Conservation (phyloP, 2,113 vertebrate species). For the Manacus vitellinus region DNA sequence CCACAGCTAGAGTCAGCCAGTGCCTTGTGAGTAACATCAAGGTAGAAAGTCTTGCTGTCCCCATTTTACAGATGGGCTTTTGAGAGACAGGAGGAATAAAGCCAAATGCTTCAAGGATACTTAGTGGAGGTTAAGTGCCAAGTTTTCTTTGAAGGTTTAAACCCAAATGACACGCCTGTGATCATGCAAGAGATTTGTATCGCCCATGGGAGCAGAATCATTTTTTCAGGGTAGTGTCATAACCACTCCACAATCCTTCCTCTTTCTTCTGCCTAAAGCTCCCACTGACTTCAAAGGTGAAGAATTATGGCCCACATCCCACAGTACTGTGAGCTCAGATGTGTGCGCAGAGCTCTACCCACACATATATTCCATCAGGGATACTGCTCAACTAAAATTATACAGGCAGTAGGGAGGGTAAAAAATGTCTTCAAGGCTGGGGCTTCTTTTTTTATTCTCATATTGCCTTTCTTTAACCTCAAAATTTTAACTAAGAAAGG, state of each 20-base stretch:
- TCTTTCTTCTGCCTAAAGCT: conserved; percentile 53
- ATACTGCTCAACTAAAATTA: background rate
- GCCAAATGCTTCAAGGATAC: conserved; percentile 49
- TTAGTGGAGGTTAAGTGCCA: conserved; percentile 41
- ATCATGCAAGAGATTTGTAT: conserved; percentile 49
- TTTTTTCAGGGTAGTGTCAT: conserved; percentile 51
- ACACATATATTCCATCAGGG: conserved; percentile 7
- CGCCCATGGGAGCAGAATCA: background rate
- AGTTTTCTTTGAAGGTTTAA: conserved; percentile 60
- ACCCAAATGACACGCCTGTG: conserved; percentile 43
- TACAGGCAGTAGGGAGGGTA: background rate
- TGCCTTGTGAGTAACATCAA: background rate
- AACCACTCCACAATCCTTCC: conserved; percentile 42
- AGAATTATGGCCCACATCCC: conserved; percentile 16
- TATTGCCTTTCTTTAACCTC: background rate
- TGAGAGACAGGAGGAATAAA: conserved; percentile 25
- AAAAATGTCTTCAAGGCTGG: background rate
- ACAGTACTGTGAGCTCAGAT: background rate
- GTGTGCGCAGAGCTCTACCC: conserved; percentile 9
- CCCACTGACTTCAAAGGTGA: conserved; percentile 65
- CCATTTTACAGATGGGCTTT: conserved; percentile 15
- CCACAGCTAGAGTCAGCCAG: background rate
- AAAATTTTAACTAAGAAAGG: background rate
- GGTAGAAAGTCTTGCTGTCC: background rate
- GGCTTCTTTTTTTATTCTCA: background rate